A percentile compares a stretch with the other conserved stretches of the same genome.
Conservation (phyloP, 2,888 invertebrate species). For the Cheilosia impressa region DNA sequence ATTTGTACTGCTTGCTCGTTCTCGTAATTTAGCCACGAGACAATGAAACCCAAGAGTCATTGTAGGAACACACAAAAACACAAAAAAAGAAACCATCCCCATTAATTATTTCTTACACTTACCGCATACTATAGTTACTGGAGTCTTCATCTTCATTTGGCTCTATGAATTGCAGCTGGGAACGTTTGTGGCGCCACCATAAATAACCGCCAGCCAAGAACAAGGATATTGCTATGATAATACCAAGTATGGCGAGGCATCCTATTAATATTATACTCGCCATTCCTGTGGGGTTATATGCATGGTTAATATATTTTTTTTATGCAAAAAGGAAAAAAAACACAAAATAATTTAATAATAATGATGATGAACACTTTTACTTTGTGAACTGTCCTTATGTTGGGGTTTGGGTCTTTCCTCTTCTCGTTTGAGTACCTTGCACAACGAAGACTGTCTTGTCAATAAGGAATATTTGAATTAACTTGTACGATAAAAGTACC, state of each 20-base stretch:
- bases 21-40: neutral
- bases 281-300: constrained; percentile 79
- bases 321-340: neutral
- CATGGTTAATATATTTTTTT: neutral
- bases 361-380: neutral
- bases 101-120: constrained; percentile 59
- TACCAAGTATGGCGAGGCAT: constrained; percentile 82
- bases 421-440: neutral
- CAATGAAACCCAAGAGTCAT: constrained; percentile 8
- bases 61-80: neutral
- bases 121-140: constrained; percentile 82
- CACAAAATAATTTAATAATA: neutral
- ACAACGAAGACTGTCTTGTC: neutral
- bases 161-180: constrained; percentile 83
- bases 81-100: neutral
- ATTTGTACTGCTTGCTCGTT: neutral
- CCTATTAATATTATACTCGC: constrained; percentile 82
- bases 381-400: neutral
- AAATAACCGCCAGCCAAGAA: constrained; percentile 83
- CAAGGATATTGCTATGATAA: constrained; percentile 82
- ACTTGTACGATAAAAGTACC: neutral
- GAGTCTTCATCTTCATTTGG: constrained; percentile 83
- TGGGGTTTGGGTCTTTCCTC: neutral
- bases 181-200: constrained; percentile 84
- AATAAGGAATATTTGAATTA: neutral